Evolutionary conservation across 2,797 vertebrate genomes (phyloP), one percentile per base, ranked within the genome.

Genomic region (Sarcophilus harrisii): DNA sequence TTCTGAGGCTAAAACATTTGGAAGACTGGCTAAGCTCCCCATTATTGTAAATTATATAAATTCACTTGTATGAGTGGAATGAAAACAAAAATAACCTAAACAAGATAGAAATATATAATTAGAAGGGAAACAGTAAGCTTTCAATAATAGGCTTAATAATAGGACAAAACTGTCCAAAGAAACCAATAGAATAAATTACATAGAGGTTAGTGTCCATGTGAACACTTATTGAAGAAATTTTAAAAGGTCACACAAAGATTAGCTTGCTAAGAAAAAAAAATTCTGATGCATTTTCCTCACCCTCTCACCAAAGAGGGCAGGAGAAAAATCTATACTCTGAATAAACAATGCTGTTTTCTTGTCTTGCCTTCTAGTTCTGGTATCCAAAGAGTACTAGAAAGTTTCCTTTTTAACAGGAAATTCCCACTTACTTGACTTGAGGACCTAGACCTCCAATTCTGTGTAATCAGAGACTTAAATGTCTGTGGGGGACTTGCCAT

Each of bases 251-350:
- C 16, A 24, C n/a, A 73, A 73, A 73, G 66, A 73, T 73, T 16
- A 21, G 5, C 16, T 73, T 73, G 16, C 66, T 73, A 73, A 73
- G n/a, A 38, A 73, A 73, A 73, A 38, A 73, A 38, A 16, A 54
- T 38, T 38, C n/a, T 73, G 66, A 73, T 73, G 66, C n/a, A 73
- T 73, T 16, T 18, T 38, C 66, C n/a, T 73, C 2, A 38, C n/a
- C 66, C n/a, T 73, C n/a, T 73, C n/a, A 73, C 66, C n/a, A 45
- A 81, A 81, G n/a, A 38, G 66, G 66, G n/a, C 66, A 94, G 4
- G 55, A 92, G 8, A 90, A 92, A 90, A 92, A 92, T 13, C 66
- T 45, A 45, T 5, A 66, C 91, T 95, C 54, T 16, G 3, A 95
- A 96, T 87, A n/a, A 59, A 94, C 30, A 62, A 30, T 52, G 8